Conservation (phyloP, 2,113 vertebrate species). For the Ammodytes marinus region DNA sequence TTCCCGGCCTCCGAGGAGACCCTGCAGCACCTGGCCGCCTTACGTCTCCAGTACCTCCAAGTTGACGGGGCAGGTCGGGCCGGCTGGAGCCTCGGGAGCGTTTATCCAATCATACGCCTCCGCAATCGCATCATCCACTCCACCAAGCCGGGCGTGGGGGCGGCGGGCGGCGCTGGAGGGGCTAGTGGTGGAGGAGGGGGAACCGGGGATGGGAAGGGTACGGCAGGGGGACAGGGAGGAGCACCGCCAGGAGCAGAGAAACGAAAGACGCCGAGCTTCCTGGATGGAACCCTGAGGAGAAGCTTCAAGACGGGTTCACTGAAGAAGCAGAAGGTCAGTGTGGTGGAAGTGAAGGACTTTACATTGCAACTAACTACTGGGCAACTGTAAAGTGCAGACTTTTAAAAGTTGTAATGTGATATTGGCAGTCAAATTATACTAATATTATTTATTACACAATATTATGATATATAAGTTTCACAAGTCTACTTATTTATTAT, state of each 20-base stretch:
- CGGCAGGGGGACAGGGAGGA: conserved; percentile 55
- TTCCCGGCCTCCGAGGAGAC: conserved; percentile 94
- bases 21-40: conserved; percentile 90
- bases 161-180: conserved; percentile 60
- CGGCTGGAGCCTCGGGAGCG: conserved; percentile 88
- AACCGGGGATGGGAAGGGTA: conserved; percentile 69
- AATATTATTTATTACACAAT: too few relatives aligned
- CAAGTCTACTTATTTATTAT: not conserved
- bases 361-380: not conserved
- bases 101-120: conserved; percentile 92
- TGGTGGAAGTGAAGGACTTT: not conserved
- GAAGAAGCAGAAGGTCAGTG: conserved; percentile 91
- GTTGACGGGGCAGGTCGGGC: conserved; percentile 89
- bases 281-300: conserved; percentile 91
- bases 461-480: not conserved
- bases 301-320: conserved; percentile 93
- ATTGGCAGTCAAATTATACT: not conserved
- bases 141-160: conserved; percentile 85
- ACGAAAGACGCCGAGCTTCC: conserved; percentile 89
- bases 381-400: not conserved
- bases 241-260: conserved; percentile 82
- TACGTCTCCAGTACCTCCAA: conserved; percentile 92
- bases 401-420: not conserved
- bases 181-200: conserved; percentile 77
- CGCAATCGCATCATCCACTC: conserved; percentile 92